phyloP scores from a whole-genome alignment of 2,888 invertebrate species.

The Clitarchus hookeri region DNA sequence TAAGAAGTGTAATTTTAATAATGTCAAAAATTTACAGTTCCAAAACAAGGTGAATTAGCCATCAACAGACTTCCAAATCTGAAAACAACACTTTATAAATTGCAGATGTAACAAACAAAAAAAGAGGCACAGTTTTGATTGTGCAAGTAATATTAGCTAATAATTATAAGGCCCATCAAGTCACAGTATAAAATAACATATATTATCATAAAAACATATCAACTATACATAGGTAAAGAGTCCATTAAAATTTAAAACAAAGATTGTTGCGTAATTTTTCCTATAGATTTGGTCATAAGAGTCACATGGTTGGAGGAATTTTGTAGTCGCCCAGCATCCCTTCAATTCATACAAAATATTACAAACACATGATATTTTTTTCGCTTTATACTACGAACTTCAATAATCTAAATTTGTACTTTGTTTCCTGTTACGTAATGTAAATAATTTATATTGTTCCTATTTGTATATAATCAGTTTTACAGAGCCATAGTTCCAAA shows the following conservation, averaged over 20 bases:
- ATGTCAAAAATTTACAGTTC: too few species aligned
- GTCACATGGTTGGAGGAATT: neutral
- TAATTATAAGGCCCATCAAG: neutral
- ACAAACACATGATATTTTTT: neutral
- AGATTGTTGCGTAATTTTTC: neutral
- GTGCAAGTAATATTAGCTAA: too few species aligned
- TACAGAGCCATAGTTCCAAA: neutral
- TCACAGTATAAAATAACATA: neutral
- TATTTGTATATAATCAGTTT: neutral
- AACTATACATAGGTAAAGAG: neutral
- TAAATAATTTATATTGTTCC: neutral
- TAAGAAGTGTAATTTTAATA: too few species aligned
- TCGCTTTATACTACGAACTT: neutral
- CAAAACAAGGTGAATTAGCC: too few species aligned
- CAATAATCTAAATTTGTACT: constrained; percentile 4
- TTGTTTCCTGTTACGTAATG: neutral
- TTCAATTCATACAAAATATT: neutral
- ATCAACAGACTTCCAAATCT: too few species aligned
- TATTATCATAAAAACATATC: neutral
- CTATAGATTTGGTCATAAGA: too few species aligned
- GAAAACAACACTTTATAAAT: neutral
- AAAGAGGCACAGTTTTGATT: too few species aligned
- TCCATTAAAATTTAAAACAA: neutral
- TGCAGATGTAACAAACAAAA: neutral
- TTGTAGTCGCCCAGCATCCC: too few species aligned